A percentile compares a stretch with the other conserved stretches of the same genome.
Evolutionary conservation across 2,888 invertebrate species (phyloP).

Genomic region (Leptothorax acervorum): DNA sequence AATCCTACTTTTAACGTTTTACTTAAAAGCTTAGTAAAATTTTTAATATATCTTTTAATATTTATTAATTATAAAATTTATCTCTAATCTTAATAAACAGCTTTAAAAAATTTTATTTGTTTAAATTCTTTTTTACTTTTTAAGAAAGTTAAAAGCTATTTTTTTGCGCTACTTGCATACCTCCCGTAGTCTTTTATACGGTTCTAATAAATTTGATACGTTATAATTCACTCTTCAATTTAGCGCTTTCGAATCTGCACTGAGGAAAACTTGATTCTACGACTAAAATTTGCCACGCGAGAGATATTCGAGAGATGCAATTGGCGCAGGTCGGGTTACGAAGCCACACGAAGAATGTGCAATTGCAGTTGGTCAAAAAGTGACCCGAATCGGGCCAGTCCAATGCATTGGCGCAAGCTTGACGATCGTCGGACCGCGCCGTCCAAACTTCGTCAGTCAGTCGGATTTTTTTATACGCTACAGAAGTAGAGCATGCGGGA

Average conservation of each 20-base stretch:
- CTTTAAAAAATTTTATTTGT: neutral
- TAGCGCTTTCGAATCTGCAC: neutral
- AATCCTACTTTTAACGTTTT: neutral
- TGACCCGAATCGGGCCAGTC: slow-evolving; percentile 29
- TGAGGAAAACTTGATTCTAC: slow-evolving; percentile 19
- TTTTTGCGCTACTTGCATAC: neutral
- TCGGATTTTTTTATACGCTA: slow-evolving; percentile 34
- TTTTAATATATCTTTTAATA: neutral
- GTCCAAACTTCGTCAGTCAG: slow-evolving; percentile 47
- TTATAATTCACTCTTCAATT: neutral
- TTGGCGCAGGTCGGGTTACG: slow-evolving; percentile 7
- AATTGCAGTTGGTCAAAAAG: slow-evolving; percentile 42
- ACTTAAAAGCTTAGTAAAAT: neutral
- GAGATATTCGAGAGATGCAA: slow-evolving; percentile 29
- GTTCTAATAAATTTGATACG: neutral
- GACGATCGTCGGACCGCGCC: slow-evolving; percentile 28
- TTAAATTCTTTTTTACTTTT: neutral
- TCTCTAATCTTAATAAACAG: neutral
- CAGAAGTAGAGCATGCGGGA: slow-evolving; percentile 28
- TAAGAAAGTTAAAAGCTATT: neutral
- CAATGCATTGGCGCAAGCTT: slow-evolving; percentile 27
- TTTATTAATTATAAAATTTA: slow-evolving; percentile 11
- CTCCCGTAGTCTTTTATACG: neutral
- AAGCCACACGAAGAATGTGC: slow-evolving; percentile 36
- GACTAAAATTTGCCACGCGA: slow-evolving; percentile 9